Base-by-base conservation (phyloP, 2,113 vertebrate species). In the Alethe diademata region DNA sequence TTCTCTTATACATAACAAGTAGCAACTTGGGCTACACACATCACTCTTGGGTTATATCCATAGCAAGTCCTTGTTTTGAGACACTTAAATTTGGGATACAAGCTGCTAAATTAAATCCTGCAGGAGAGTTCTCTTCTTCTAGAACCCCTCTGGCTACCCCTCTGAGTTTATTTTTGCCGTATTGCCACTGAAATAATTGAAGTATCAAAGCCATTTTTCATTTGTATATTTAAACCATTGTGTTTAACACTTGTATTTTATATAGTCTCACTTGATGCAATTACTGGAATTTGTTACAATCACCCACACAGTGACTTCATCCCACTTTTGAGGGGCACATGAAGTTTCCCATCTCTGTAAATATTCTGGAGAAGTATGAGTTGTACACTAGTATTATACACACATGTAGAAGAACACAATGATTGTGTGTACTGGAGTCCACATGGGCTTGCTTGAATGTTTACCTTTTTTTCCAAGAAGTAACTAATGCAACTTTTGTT, bases 401-500 rank as follows among this genome's bases (percentile, higher is more conserved):
- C 7, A 29, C 4, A 4, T 33, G 8, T 12, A 5, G 24, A 65
- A 5, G 23, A 70, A 50, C 4, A 5, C 17, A 42, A 5, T n/a
- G 60, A 0, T 26, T 86, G 12, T 36, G 6, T 58, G 12, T 31
- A 35, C 19, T 51, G 4, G 3, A 28, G 25, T 19, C 14, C 42
- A 9, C 5, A 1, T 14, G 17, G 35, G 20, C 47, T 65, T 54
- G 15, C 60, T 76, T 78, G 36, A 12, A 42, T 24, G 56, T 75
- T 72, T 48, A 29, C 26, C 29, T 53, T 53, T 65, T 65, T 60
- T 33, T 7, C n/a, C 11, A 61, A 29, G 29, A 72, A 42, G 35
- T 43, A 82, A 86, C 64, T 92, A 72, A 93, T 42, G 61, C 23
- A 18, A 60, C 42, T 82, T 94, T 67, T 33, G 18, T 90, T 92